These are phyloP conservation scores for Rhadina sibilatrix DNA, from an alignment of 2,113 vertebrate species.

Conservation along the genomic window DNA sequence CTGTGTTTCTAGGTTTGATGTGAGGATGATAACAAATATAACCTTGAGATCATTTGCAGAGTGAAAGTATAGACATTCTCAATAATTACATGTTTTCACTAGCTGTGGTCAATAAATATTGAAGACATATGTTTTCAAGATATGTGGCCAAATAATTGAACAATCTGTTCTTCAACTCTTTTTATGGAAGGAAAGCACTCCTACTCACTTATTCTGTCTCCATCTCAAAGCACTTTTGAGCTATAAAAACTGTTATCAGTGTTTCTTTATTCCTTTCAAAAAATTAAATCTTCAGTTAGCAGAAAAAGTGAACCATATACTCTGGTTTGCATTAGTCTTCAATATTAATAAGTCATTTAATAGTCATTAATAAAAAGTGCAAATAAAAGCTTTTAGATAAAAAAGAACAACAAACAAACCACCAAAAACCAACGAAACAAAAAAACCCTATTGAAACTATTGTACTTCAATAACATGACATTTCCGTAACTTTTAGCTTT, in stretches of 20 bases:
- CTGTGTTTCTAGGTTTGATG: background rate
- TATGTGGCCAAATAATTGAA: background rate
- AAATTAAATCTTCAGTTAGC: background rate
- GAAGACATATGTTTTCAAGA: background rate
- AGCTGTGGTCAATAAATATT: background rate
- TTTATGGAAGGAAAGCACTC: background rate
- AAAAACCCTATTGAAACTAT: background rate
- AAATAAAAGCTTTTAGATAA: background rate
- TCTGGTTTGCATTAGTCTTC: background rate
- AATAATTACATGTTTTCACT: background rate
- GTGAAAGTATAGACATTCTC: background rate
- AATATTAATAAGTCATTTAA: background rate
- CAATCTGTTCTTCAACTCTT: background rate
- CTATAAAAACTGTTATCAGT: background rate
- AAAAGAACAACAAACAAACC: background rate
- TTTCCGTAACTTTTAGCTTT: background rate
- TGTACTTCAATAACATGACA: background rate
- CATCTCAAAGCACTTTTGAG: background rate
- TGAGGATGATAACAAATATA: background rate
- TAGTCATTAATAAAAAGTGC: constrained; percentile 29
- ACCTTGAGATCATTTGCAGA: background rate
- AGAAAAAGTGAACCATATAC: background rate
- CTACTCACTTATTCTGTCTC: background rate
- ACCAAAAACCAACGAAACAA: no score
- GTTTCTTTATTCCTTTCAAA: constrained; percentile 1